phyloP scores from a whole-genome alignment of 2,888 invertebrate genomes.

The Drosophila neonasuta region DNA sequence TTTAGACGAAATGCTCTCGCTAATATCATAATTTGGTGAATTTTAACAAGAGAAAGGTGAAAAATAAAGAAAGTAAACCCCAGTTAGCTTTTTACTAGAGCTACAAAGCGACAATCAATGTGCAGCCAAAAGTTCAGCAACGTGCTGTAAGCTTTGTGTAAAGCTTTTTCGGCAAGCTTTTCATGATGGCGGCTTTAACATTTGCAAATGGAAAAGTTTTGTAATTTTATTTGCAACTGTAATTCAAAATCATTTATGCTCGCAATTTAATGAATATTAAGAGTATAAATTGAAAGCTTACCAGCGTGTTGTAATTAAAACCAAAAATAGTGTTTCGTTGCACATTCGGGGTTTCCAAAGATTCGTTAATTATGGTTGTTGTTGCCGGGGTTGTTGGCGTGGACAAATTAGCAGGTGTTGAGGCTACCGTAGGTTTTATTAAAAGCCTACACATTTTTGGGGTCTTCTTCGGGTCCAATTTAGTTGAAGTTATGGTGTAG shows the following conservation, averaged over 20 bases:
- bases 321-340: conserved; percentile 41
- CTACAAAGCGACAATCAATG: not conserved
- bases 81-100: not conserved
- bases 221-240: conserved; percentile 4
- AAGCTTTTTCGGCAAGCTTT: conserved; percentile 30
- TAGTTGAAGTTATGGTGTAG: conserved; percentile 11
- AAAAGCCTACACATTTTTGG: conserved; percentile 34
- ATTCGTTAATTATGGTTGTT: conserved; percentile 6
- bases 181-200: conserved; percentile 1
- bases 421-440: conserved; percentile 62
- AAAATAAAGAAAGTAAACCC: conserved; percentile 1
- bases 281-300: conserved; percentile 58
- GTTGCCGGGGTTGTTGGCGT: conserved; percentile 21
- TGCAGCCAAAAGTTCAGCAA: conserved; percentile 13
- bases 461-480: conserved; percentile 37
- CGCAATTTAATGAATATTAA: conserved; percentile 15
- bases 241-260: conserved; percentile 18
- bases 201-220: not conserved
- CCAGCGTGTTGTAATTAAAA: conserved; percentile 74
- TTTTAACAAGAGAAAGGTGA: conserved; percentile 1
- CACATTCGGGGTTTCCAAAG: conserved; percentile 20
- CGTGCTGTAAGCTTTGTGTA: conserved; percentile 14
- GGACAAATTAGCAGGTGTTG: conserved; percentile 46
- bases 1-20: conserved; percentile 4
- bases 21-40: conserved; percentile 3